Conservation (phyloP, 2,888 invertebrate genomes). For the Fissipunctia ypsillon region DNA sequence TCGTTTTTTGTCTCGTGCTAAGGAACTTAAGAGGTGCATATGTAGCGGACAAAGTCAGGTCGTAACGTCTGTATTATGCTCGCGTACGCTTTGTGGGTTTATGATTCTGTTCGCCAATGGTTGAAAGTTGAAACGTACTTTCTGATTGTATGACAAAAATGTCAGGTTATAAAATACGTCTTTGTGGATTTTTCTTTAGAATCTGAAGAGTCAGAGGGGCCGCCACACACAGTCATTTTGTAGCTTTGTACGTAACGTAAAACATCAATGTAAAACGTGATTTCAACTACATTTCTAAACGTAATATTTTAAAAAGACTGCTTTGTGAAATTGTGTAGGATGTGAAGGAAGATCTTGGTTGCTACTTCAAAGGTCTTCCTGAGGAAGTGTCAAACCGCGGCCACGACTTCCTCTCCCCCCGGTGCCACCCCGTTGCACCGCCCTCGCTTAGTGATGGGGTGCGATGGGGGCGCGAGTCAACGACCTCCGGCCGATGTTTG, state of each 20-base stretch:
- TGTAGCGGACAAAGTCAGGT: conserved; percentile 63
- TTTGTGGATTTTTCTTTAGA: conserved; percentile 21
- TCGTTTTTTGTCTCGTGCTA: conserved; percentile 83
- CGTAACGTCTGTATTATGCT: conserved; percentile 68
- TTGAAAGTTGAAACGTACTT: conserved; percentile 35
- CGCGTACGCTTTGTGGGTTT: conserved; percentile 48
- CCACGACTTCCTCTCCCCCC: conserved; percentile 83
- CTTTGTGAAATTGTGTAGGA: conserved; percentile 61
- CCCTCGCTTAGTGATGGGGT: conserved; percentile 73
- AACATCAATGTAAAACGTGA: conserved; percentile 1
- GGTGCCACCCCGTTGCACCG: conserved; percentile 70
- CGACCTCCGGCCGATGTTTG: conserved; percentile 84
- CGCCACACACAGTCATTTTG: background rate
- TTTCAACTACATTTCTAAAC: conserved; percentile 41
- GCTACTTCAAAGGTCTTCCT: conserved; percentile 88
- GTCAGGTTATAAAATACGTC: conserved; percentile 19
- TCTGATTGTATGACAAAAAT: conserved; percentile 38
- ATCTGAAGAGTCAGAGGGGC: conserved; percentile 9
- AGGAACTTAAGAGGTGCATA: conserved; percentile 71
- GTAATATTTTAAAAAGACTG: conserved; percentile 51
- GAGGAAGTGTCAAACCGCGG: conserved; percentile 90
- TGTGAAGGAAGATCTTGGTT: conserved; percentile 74
- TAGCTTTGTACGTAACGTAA: conserved; percentile 2
- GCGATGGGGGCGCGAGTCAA: conserved; percentile 80
- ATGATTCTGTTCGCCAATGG: conserved; percentile 39